phyloP scores from a whole-genome alignment of 2,797 vertebrate genomes.

The Muscicapa striata region DNA sequence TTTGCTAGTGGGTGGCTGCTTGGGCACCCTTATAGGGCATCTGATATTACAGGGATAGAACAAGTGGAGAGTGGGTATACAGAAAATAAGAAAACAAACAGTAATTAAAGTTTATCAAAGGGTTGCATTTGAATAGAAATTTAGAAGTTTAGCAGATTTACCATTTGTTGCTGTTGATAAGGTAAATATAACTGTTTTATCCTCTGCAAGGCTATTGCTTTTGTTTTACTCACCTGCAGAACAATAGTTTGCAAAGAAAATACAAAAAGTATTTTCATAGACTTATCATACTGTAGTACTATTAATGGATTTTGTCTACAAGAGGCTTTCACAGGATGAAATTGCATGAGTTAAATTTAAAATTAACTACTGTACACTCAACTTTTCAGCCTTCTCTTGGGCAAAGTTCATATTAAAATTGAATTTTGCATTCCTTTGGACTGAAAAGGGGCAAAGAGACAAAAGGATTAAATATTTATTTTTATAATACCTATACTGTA shows the following conservation, averaged over 20 bases:
- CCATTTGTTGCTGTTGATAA: not conserved
- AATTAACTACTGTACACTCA: not conserved
- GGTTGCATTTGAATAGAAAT: not conserved
- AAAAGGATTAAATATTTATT: not conserved
- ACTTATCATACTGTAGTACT: not conserved
- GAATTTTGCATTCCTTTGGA: not conserved
- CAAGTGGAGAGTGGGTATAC: not conserved
- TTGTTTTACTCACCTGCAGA: not conserved
- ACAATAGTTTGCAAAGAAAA: not conserved
- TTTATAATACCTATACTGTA: not conserved
- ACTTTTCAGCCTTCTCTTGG: not conserved
- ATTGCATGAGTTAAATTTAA: not conserved
- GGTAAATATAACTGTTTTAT: not conserved
- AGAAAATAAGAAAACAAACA: not conserved
- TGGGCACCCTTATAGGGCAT: not conserved
- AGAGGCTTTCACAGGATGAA: not conserved
- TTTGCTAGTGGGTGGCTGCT: not conserved
- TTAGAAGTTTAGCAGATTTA: not conserved
- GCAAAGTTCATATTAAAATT: not conserved
- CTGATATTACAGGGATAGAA: not conserved
- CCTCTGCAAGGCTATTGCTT: not conserved
- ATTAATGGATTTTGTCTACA: not conserved
- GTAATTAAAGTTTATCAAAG: not conserved
- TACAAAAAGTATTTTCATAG: not conserved
- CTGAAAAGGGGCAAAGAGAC: not conserved